phyloP scores from a whole-genome alignment of 2,888 invertebrate species.

The Ellobium chinense region DNA sequence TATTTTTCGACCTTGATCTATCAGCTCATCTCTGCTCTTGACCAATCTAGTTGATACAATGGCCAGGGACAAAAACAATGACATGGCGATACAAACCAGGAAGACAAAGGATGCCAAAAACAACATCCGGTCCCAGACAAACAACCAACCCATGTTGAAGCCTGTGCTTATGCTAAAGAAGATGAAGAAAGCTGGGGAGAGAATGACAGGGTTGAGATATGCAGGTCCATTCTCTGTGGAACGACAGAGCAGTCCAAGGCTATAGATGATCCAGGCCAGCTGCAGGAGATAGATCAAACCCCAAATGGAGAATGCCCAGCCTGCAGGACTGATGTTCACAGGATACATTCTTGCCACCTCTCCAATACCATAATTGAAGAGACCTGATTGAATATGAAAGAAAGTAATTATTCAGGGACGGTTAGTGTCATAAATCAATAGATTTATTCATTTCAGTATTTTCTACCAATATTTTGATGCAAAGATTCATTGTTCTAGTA shows the following conservation, averaged over 20 bases:
- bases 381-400: too few relatives aligned
- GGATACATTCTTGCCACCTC: slow-evolving; percentile 66
- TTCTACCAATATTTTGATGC: too few relatives aligned
- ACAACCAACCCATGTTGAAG: slow-evolving; percentile 70
- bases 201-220: slow-evolving; percentile 64
- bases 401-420: too few relatives aligned
- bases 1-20: slow-evolving; percentile 53
- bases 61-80: slow-evolving; percentile 65
- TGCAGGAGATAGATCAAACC: slow-evolving; percentile 72
- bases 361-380: slow-evolving; percentile 63
- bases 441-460: too few relatives aligned
- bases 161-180: slow-evolving; percentile 61
- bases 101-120: slow-evolving; percentile 59
- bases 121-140: slow-evolving; percentile 70
- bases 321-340: slow-evolving; percentile 71
- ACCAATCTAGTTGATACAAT: slow-evolving; percentile 63
- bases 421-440: too few relatives aligned
- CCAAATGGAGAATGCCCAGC: slow-evolving; percentile 74
- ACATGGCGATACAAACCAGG: slow-evolving; percentile 55
- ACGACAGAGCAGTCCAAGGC: slow-evolving; percentile 63
- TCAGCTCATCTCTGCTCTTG: slow-evolving; percentile 54
- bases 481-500: too few relatives aligned
- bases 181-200: slow-evolving; percentile 65
- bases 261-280: slow-evolving; percentile 66
- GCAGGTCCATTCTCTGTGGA: slow-evolving; percentile 58